These are phyloP conservation scores for Maniola jurtina DNA, from an alignment of 1,140 invertebrate genomes.

Conservation along the genomic window DNA sequence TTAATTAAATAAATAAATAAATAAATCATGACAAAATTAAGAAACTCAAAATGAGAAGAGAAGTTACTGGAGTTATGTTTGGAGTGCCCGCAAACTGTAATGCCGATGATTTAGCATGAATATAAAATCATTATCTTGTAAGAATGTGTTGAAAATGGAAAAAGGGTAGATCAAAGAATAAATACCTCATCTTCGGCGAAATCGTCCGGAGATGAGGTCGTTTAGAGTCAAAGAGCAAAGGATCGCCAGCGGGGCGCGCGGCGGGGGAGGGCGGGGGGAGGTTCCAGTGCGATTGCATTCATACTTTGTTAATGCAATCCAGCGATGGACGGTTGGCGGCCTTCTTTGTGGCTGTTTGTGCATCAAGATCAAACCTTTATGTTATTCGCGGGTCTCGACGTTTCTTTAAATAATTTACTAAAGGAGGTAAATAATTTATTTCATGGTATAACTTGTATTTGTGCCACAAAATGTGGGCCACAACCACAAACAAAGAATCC, in stretches of 20 bases:
- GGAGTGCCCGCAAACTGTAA: too few species aligned
- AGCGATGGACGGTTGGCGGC: neutral
- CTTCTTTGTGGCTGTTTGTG: conserved; percentile 1
- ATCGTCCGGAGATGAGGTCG: neutral
- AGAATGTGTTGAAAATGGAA: neutral
- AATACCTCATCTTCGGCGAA: neutral
- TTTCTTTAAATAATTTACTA: neutral
- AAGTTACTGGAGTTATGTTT: too few species aligned
- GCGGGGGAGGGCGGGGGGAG: neutral
- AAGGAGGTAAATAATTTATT: neutral
- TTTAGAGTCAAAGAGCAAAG: neutral
- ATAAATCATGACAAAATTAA: too few species aligned
- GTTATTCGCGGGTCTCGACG: neutral
- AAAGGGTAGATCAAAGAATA: neutral
- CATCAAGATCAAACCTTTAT: neutral
- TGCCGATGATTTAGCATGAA: too few species aligned
- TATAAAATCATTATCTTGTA: neutral
- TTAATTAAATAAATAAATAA: too few species aligned
- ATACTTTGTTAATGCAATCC: conserved; percentile 3
- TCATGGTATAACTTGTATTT: too few species aligned
- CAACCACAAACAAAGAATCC: too few species aligned
- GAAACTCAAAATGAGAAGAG: too few species aligned
- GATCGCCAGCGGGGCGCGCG: neutral
- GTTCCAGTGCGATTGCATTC: neutral
- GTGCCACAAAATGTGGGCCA: too few species aligned